Evolutionary conservation across 1,140 invertebrate species (phyloP).

Genomic region (Macrotrachela quadricornifera): DNA sequence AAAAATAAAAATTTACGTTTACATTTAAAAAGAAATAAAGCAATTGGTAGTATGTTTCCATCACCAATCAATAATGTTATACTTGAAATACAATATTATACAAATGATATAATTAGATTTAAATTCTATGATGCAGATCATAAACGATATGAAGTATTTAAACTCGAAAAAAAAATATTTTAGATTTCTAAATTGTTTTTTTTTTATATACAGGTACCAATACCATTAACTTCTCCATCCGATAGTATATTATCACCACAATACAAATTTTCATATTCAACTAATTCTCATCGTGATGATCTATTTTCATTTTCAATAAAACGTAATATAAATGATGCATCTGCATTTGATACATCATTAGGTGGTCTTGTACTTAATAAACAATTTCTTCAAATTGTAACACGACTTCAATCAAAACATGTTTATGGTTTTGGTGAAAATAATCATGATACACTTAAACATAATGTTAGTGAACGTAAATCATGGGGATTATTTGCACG

Average conservation of each 20-base stretch:
- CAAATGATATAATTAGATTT: not conserved
- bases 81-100: no score
- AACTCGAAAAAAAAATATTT: no score
- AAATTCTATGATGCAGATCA: conserved; percentile 18
- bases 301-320: not conserved
- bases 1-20: no score
- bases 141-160: conserved; percentile 21
- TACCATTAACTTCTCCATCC: no score
- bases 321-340: not conserved
- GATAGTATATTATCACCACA: no score
- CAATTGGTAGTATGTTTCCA: no score
- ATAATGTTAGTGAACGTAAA: conserved; percentile 20
- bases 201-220: no score
- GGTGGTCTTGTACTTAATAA: conserved; percentile 9
- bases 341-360: conserved; percentile 10
- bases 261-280: no score
- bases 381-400: conserved; percentile 12
- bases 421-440: conserved; percentile 31
- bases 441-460: conserved; percentile 18
- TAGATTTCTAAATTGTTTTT: not conserved
- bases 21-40: no score
- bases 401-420: conserved; percentile 5
- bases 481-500: conserved; percentile 20
- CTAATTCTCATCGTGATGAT: not conserved
- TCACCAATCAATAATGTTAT: no score